phyloP scores from a whole-genome alignment of 1,140 invertebrate species.

The Papilio polyxenes region DNA sequence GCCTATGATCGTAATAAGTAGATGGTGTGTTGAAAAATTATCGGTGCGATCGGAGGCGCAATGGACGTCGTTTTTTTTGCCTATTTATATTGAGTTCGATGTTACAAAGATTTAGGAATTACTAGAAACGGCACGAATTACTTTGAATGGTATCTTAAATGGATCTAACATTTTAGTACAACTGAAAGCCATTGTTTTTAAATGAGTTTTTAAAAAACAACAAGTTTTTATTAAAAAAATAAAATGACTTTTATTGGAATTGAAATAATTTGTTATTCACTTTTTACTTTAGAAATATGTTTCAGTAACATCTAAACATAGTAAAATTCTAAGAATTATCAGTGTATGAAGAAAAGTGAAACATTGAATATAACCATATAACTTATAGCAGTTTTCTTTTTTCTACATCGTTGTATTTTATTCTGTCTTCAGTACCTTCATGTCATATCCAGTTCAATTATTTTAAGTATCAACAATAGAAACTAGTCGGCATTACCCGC shows the following conservation, averaged over 20 bases:
- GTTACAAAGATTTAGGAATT: constrained; percentile 46
- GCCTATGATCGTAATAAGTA: constrained; percentile 80
- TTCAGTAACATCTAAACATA: too few relatives aligned
- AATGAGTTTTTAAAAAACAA: too few relatives aligned
- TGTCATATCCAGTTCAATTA: constrained; percentile 47
- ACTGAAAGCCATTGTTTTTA: too few relatives aligned
- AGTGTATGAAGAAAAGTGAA: too few relatives aligned
- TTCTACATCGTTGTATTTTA: not conserved
- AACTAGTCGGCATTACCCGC: constrained; percentile 64
- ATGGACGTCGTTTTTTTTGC: constrained; percentile 77
- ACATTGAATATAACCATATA: too few relatives aligned
- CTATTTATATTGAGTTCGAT: constrained; percentile 74
- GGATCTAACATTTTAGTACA: not conserved
- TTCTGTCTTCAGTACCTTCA: not conserved
- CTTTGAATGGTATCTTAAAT: not conserved
- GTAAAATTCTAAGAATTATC: too few relatives aligned
- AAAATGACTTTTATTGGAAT: too few relatives aligned
- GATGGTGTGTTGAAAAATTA: constrained; percentile 81
- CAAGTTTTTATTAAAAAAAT: too few relatives aligned
- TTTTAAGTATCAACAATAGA: constrained; percentile 42
- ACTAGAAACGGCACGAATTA: constrained; percentile 50
- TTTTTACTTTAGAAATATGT: too few relatives aligned
- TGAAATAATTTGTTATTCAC: too few relatives aligned
- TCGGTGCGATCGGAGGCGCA: constrained; percentile 79
- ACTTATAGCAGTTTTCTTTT: not conserved